Evolutionary conservation across 2,797 vertebrate genomes (phyloP).

Genomic region (Muscicapa striata): DNA sequence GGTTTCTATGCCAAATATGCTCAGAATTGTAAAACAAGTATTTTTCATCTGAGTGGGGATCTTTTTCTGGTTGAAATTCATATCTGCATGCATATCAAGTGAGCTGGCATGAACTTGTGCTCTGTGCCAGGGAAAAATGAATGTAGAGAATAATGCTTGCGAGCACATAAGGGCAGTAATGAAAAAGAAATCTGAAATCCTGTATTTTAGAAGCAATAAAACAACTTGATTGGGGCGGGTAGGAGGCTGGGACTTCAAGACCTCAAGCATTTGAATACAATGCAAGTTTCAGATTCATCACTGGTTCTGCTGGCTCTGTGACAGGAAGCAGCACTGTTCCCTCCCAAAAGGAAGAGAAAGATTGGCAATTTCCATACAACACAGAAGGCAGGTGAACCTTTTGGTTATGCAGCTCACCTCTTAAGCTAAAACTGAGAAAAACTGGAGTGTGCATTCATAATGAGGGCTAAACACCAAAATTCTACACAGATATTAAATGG

Average conservation of each 20-base stretch:
- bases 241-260: neutral
- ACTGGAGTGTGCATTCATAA: neutral
- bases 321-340: neutral
- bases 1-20: neutral
- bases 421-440: conserved; percentile 1
- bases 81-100: neutral
- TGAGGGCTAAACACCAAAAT: neutral
- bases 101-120: neutral
- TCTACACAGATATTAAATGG: neutral
- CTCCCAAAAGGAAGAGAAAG: conserved; percentile 11
- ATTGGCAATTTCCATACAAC: conserved; percentile 48
- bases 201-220: neutral
- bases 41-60: neutral
- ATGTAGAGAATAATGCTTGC: neutral
- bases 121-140: neutral
- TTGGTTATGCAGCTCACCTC: conserved; percentile 45
- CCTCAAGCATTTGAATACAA: neutral
- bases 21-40: neutral
- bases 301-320: neutral
- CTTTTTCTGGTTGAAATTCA: neutral
- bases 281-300: neutral
- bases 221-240: neutral
- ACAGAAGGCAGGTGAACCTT: neutral
- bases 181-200: neutral
- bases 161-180: neutral